A percentile compares a stretch with the other conserved stretches of the same genome.
These are phyloP conservation scores for Trichonephila clavata DNA, from an alignment of 1,140 invertebrate species.

Conservation along the genomic window DNA sequence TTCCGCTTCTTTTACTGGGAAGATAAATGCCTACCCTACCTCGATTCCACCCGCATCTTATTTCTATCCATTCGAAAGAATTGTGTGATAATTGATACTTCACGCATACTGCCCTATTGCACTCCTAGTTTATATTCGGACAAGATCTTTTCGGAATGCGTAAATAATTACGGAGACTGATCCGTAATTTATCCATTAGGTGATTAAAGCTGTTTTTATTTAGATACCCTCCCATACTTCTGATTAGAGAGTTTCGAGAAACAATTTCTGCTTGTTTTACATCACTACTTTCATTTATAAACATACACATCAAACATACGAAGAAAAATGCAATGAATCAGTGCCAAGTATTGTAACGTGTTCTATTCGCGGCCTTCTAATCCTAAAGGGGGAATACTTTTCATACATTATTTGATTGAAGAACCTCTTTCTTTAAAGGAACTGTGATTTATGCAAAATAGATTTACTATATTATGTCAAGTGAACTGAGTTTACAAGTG, in stretches of 20 bases:
- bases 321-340: too few species aligned
- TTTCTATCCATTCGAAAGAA: conserved; percentile 34
- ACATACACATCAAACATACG: too few species aligned
- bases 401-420: too few species aligned
- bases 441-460: too few species aligned
- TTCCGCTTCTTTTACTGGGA: conserved; percentile 53
- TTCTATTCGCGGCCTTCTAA: too few species aligned
- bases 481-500: too few species aligned
- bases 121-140: not conserved
- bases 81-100: conserved; percentile 57
- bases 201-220: not conserved
- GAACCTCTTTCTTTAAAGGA: too few species aligned
- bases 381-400: too few species aligned
- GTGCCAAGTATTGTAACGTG: too few species aligned
- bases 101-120: conserved; percentile 32
- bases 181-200: not conserved
- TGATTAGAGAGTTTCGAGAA: not conserved
- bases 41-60: conserved; percentile 16
- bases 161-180: not conserved
- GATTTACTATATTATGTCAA: too few species aligned
- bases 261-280: too few species aligned
- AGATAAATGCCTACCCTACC: conserved; percentile 72
- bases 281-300: too few species aligned
- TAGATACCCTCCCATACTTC: not conserved
- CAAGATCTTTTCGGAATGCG: not conserved